A percentile compares a stretch with the other conserved stretches of the same genome.
phyloP scores from a whole-genome alignment of 2,113 vertebrate species.

The Scatophagus argus region DNA sequence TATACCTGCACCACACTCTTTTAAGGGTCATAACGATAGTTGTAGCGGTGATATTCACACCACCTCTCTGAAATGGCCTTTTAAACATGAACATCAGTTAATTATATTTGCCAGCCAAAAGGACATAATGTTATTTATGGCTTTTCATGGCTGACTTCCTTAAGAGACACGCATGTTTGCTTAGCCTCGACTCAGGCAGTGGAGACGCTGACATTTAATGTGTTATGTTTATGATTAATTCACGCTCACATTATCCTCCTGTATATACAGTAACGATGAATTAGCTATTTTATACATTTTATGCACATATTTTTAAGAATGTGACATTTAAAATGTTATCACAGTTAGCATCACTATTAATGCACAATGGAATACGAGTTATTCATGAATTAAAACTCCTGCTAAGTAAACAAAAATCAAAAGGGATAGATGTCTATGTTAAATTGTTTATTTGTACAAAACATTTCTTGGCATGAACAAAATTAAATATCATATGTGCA shows the following conservation, averaged over 20 bases:
- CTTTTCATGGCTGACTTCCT: conserved; percentile 66
- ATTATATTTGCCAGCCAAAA: conserved; percentile 76
- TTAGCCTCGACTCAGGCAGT: conserved; percentile 55
- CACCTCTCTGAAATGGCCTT: conserved; percentile 63
- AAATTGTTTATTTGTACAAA: background rate
- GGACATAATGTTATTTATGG: conserved; percentile 76
- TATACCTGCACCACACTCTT: background rate
- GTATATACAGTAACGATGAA: conserved; percentile 36
- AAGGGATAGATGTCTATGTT: background rate
- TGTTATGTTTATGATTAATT: conserved; percentile 74
- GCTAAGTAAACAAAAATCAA: background rate
- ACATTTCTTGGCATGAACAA: background rate
- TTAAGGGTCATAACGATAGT: conserved; percentile 31
- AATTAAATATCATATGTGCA: background rate
- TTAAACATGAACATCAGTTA: conserved; percentile 70
- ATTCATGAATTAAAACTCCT: background rate
- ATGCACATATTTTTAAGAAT: conserved; percentile 53
- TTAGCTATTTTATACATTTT: conserved; percentile 36
- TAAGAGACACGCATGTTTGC: conserved; percentile 46
- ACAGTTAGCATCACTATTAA: background rate
- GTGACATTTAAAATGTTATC: conserved; percentile 46
- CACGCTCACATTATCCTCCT: conserved; percentile 36
- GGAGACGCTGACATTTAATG: conserved; percentile 75
- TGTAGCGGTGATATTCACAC: conserved; percentile 62
- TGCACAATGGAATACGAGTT: background rate